Base-by-base conservation (phyloP, 2,797 vertebrate genomes). In the Syngnathus rostellatus region DNA sequence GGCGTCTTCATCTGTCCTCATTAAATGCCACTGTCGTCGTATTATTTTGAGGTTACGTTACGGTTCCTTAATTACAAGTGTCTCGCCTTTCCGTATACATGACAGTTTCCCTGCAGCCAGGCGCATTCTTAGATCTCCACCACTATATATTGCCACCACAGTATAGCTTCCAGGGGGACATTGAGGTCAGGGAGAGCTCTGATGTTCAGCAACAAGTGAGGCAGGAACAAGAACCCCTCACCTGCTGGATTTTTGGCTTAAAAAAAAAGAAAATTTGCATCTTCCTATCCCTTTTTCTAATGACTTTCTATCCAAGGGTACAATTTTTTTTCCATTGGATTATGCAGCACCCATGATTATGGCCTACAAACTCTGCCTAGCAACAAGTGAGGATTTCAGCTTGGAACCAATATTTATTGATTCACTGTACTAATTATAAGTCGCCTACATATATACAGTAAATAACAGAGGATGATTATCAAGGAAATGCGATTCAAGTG, bases 101-200 rank as follows among this genome's bases (percentile, higher is more conserved):
- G 37, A 37, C 59, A 63, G 55, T 67, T 74, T 63, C 58, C 25
- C 60, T 38, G 64, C 63, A 62, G 31, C 31, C 16, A 31, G 31
- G 31, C 31, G 62, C 7, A 3, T 74, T 67, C 65, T 71, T 48
- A 66, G 58, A 70, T 67, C 38, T 70, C 72, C 68, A 66, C 23
- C 55, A 6, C 55, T 38, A 57, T 37, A 37, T 37, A 57, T 37
- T 57, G 25, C 31, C 25, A 7, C 54, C 54, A 57, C 54, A 31
- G 54, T 57, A 25, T 70, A 70, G 73, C 82, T 65, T 75, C 73
- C 73, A 5, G 23, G 23, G 3, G 53, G 23, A 12, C 31, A 72
- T 64, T 81, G 76, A 77, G 80, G 72, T 83, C 72, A 80, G 43
- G 45, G 65, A 65, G 80, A 78, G 72, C 73, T 75, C 85, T 91